Evolutionary conservation across 2,888 invertebrate species (phyloP), one percentile per base, ranked within the genome.

Genomic region (Notodonta ziczac): DNA sequence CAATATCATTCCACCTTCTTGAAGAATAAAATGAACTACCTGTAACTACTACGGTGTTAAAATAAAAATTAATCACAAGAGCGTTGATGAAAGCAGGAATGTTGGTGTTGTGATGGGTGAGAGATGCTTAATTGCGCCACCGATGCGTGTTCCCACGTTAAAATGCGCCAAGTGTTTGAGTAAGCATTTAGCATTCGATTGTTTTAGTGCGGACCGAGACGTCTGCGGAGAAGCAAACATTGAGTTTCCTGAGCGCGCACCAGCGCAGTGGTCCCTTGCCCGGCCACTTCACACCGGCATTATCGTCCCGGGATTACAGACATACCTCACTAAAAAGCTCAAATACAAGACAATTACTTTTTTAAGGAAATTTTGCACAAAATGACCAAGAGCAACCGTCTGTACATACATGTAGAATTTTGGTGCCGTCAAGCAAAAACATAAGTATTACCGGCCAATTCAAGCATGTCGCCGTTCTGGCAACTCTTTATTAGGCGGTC

Each of bases 101-200:
- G 79, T 69, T 73, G 76, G 78, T 74, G 76, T 81, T 79, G 71
- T 82, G 74, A 80, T 81, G 77, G 80, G 83, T 81, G 83, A 82
- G 79, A 84, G 82, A 82, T 83, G 84, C 77, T 86, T 90, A 91
- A 92, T 92, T 91, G 90, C 89, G 85, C 87, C 88, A 88, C 85
- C 86, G 85, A 82, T 84, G 82, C 24, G 24, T 86, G 86, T 93
- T 93, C 93, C 92, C 93, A 93, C 93, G 93, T 89, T 89, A 88
- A 89, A 90, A 87, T 89, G 90, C 88, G 84, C 87, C 86, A 80
- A 82, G 83, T 93, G 93, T 93, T 93, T 93, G 91, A 81, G 83
- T 80, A 87, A 86, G 81, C 90, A 86, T 88, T 93, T 93, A 93
- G 91, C 93, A 88, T 89, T 91, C 90, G 93, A 93, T 93, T 93